Evolutionary conservation across 2,113 vertebrate genomes (phyloP), one percentile per base, ranked within the genome.

Genomic region (Nerophis lumbriciformis): DNA sequence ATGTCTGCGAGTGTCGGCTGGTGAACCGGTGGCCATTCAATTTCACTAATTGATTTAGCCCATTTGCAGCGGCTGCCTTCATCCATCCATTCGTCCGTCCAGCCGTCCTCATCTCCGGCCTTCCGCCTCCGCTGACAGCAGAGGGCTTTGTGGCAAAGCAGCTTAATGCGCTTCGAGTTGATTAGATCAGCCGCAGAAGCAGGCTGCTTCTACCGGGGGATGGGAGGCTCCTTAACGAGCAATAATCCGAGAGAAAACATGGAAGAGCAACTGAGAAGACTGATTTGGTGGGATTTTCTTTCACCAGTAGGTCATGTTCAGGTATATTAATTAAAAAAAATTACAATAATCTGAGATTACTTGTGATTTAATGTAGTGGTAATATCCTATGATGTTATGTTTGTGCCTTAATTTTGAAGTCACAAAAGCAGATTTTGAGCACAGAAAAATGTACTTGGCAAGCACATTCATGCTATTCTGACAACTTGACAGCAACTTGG

Each of bases 151-250:
- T 56, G 37, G 53, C 37, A 39, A 56, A 42, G 53, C 53, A 56
- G 53, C 37, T 56, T 56, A 56, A 56, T 56, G 53, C 7, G 37
- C 15, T 56, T 42, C 7, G 8, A 55, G 37, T 56, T 56, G 53
- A 56, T 56, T 37, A 56, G 53, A 56, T 56, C 53, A 39, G 37
- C 1, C 2, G 42, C 42, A 45, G 10, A 45, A 12, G 53, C 37
- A 5, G 15, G 37, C 36, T 39, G 53, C 15, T 38, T 56, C 14
- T 14, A 12, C 15, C 6, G 8, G 36, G 6, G 53, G 39, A 56
- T 9, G 37, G 37, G 15, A 45, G 8, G 37, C 38, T 9, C 53
- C 53, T n/a, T 54, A 38, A 54, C 53, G 3, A 37, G 35, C 35
- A 54, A n/a, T 54, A 54, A 54, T 36, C 53, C 53, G 4, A 19